Evolutionary conservation across 2,888 invertebrate genomes (phyloP).

Genomic region (Clanis bilineata): DNA sequence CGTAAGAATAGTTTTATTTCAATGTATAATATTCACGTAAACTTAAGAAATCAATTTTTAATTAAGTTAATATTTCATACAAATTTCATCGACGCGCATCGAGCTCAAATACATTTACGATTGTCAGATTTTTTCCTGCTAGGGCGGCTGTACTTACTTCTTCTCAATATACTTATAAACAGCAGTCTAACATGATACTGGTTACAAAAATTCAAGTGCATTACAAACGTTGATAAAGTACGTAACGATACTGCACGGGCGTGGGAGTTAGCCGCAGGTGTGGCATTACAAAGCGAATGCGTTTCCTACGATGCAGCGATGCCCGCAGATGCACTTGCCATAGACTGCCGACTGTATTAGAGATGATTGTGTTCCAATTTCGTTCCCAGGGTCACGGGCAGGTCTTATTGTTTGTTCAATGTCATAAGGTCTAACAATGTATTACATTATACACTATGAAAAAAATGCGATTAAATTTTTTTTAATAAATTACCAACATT

Average conservation of each 20-base stretch:
- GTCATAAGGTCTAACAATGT: background rate
- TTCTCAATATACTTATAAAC: too few species aligned
- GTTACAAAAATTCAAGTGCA: constrained; percentile 12
- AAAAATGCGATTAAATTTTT: too few species aligned
- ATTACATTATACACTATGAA: background rate
- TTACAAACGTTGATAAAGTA: constrained; percentile 1
- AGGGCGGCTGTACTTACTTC: too few species aligned
- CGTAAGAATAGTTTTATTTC: too few species aligned
- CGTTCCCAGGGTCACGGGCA: background rate
- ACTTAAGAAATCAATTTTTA: too few species aligned
- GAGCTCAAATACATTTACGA: too few species aligned
- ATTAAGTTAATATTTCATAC: too few species aligned
- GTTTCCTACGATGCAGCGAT: constrained; percentile 57
- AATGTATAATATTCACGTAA: too few species aligned
- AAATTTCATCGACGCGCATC: too few species aligned
- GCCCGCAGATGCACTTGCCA: constrained; percentile 64
- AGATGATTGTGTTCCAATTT: constrained; percentile 9
- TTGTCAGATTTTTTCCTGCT: too few species aligned
- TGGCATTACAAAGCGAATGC: constrained; percentile 46
- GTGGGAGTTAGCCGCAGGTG: constrained; percentile 79
- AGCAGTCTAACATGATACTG: too few species aligned
- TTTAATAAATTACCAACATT: too few species aligned
- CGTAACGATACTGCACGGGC: constrained; percentile 43
- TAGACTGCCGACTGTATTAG: constrained; percentile 23
- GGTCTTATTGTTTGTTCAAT: constrained; percentile 1